Percentiles rank a stretch among this genome's conserved stretches.
phyloP scores from a whole-genome alignment of 2,888 invertebrate genomes.

The Brachyptera risi region DNA sequence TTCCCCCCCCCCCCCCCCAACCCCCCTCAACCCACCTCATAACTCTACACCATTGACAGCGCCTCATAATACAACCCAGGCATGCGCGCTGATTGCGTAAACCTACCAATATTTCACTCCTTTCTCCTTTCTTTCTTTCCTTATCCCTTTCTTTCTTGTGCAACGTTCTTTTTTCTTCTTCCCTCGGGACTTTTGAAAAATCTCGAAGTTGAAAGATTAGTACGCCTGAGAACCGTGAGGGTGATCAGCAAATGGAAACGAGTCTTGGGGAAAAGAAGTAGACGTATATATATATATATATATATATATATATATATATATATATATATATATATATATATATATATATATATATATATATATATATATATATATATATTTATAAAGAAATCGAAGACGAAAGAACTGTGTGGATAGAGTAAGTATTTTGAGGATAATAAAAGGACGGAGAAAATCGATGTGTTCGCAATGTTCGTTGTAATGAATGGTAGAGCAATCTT shows the following conservation, averaged over 20 bases:
- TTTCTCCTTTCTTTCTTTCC: slow-evolving; percentile 9
- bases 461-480: too few relatives aligned
- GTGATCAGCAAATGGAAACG: slow-evolving; percentile 25
- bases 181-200: slow-evolving; percentile 31
- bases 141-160: slow-evolving; percentile 18
- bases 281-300: too few relatives aligned
- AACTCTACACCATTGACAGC: too few relatives aligned
- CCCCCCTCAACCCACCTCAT: too few relatives aligned
- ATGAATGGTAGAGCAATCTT: too few relatives aligned
- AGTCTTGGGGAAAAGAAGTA: slow-evolving; percentile 7
- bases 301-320: too few relatives aligned
- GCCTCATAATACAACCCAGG: slow-evolving; percentile 13
- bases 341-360: too few relatives aligned
- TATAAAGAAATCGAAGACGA: slow-evolving; percentile 4
- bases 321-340: too few relatives aligned
- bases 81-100: slow-evolving; percentile 28
- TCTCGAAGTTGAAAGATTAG: slow-evolving; percentile 22
- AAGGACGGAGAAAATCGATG: not conserved
- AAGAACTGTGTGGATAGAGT: not conserved
- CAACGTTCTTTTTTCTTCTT: slow-evolving; percentile 23
- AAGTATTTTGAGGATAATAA: not conserved
- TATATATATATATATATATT: too few relatives aligned
- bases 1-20: too few relatives aligned
- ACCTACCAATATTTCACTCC: slow-evolving; percentile 29
- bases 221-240: slow-evolving; percentile 12